Evolutionary conservation across 2,113 vertebrate species (phyloP).

Genomic region (Chaenogobius annularis): DNA sequence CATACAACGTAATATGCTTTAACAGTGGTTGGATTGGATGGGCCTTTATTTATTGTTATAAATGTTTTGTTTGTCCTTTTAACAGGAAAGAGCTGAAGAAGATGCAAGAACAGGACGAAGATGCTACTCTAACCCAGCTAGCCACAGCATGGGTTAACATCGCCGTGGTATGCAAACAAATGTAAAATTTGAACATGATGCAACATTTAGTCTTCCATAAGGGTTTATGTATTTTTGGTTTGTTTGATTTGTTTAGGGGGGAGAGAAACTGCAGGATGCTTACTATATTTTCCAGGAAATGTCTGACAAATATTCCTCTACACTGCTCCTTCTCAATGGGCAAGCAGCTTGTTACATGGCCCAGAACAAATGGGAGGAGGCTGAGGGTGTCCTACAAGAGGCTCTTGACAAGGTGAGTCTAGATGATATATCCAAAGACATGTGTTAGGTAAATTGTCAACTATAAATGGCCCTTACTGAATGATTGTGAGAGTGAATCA

Average conservation of each 20-base stretch:
- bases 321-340: slow-evolving; percentile 89
- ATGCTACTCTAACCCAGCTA: slow-evolving; percentile 92
- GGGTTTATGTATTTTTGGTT: not conserved
- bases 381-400: slow-evolving; percentile 87
- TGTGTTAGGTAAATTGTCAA: too few relatives aligned
- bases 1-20: too few relatives aligned
- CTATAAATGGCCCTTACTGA: too few relatives aligned
- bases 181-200: not conserved
- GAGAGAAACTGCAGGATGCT: slow-evolving; percentile 94
- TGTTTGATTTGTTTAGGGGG: slow-evolving; percentile 78
- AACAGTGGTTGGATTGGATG: not conserved
- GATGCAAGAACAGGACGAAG: slow-evolving; percentile 97
- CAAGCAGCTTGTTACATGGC: slow-evolving; percentile 92
- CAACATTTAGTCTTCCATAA: too few relatives aligned
- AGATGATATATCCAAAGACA: not conserved
- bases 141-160: slow-evolving; percentile 95
- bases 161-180: slow-evolving; percentile 78
- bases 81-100: slow-evolving; percentile 94
- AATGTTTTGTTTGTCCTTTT: not conserved
- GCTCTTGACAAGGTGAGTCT: slow-evolving; percentile 66
- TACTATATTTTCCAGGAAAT: slow-evolving; percentile 99
- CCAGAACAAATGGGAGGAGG: slow-evolving; percentile 94
- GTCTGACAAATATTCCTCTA: slow-evolving; percentile 90
- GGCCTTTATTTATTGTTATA: not conserved
- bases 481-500: too few relatives aligned